Evolutionary conservation across 64 coral and sea anemone species (phyloP), one percentile per base, ranked within the genome.

Genomic region (Montipora efflorescens): DNA sequence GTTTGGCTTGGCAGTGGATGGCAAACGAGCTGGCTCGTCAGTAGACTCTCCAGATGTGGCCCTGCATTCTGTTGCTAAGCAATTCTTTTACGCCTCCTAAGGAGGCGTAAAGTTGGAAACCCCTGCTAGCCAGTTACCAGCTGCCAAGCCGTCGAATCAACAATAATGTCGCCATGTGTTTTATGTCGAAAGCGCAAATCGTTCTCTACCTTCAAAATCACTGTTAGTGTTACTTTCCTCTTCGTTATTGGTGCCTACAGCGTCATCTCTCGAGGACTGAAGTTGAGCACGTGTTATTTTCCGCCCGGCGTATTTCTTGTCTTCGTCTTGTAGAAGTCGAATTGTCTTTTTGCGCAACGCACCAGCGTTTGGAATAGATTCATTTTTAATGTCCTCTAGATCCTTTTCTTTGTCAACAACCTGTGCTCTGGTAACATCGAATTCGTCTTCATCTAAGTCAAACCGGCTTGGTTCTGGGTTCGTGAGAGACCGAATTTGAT

Each of bases 381-480:
- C n/a, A 23, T 23, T 11, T 61, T 88, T 68, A 19, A 89, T 47
- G 15, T 64, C 52, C 22, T 57, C 95, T 36, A 74, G 49, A 12
- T 88, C 25, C 6, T 0, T 62, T 59, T 23, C 59, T 9, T 49
- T 59, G 5, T 80, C 47, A 49, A 92, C 87, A 78, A 87, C 43
- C 47, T 94, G 79, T 1, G 96, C 96, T 89, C 89, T 91, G n/a
- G 96, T 98, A 13, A 85, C 47, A 85, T 95, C 93, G 85, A 83
- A 95, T 75, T 98, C 93, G 50, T 98, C 93, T 84, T 95, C 75
- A 79, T 98, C 96, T 21, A 93, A 86, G 87, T 98, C 96, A 62
- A 98, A 89, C 79, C 88, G 91, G 15, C 68, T 95, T 64, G 96
- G 96, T 89, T 95, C 84, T 16, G 96, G 96, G 66, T 88, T 91